These are phyloP conservation scores for Gopherus flavomarginatus DNA, from an alignment of 2,113 vertebrate species.

Conservation along the genomic window DNA sequence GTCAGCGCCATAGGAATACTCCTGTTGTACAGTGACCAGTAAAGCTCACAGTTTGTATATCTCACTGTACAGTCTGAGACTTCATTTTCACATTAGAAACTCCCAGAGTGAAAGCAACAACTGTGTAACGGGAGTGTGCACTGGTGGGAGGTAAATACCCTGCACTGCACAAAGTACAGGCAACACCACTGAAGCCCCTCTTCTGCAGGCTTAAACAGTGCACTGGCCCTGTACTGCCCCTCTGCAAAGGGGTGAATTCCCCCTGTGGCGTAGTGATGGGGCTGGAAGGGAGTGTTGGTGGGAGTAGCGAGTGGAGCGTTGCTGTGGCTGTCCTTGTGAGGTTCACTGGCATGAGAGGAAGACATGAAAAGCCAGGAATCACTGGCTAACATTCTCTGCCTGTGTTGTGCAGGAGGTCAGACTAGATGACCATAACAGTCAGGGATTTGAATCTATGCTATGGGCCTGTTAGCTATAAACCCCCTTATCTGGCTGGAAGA, in stretches of 20 bases:
- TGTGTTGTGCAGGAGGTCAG: neutral
- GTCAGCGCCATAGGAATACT: neutral
- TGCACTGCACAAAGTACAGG: neutral
- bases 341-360: neutral
- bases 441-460: neutral
- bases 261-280: neutral
- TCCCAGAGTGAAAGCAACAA: neutral
- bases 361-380: neutral
- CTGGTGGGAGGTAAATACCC: neutral
- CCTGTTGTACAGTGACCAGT: neutral
- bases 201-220: neutral
- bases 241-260: neutral
- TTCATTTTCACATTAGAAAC: neutral
- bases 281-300: neutral
- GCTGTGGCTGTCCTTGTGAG: neutral
- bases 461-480: accelerated
- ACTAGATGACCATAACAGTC: neutral
- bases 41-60: neutral
- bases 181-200: neutral
- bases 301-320: neutral
- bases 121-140: neutral
- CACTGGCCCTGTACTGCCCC: neutral
- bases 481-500: neutral
- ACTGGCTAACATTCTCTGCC: neutral
- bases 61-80: neutral